Evolutionary conservation across 2,113 vertebrate genomes (phyloP).

Genomic region (Pachyramphus minor): DNA sequence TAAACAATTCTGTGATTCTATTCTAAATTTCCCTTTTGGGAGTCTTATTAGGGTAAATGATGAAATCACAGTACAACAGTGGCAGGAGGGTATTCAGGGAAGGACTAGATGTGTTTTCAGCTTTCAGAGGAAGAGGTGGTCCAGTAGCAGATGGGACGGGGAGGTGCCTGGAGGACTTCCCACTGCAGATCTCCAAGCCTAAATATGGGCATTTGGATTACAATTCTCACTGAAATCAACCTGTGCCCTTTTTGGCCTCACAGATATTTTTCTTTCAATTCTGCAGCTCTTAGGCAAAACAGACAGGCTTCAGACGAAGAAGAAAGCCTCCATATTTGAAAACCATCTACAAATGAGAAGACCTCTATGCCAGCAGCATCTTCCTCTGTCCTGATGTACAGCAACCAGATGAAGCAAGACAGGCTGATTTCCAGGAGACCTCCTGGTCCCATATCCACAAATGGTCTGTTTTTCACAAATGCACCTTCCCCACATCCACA

Average conservation of each 20-base stretch:
- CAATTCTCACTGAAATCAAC: not conserved
- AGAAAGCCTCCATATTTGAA: accelerated
- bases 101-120: too few relatives aligned
- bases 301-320: accelerated
- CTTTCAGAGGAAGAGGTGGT: too few relatives aligned
- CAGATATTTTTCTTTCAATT: not conserved
- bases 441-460: not conserved
- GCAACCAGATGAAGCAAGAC: not conserved
- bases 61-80: too few relatives aligned
- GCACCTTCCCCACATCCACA: not conserved
- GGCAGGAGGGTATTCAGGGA: too few relatives aligned
- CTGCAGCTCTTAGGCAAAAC: not conserved
- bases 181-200: too few relatives aligned
- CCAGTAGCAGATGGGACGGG: too few relatives aligned
- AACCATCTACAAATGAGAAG: not conserved
- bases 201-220: not conserved
- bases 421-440: not conserved
- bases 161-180: too few relatives aligned
- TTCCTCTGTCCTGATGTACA: accelerated
- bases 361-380: not conserved
- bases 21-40: too few relatives aligned
- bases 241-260: not conserved
- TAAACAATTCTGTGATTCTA: too few relatives aligned
- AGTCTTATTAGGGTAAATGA: too few relatives aligned
- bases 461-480: not conserved